phyloP scores from a whole-genome alignment of 1,140 invertebrate species.

The Drosophila burlai region DNA sequence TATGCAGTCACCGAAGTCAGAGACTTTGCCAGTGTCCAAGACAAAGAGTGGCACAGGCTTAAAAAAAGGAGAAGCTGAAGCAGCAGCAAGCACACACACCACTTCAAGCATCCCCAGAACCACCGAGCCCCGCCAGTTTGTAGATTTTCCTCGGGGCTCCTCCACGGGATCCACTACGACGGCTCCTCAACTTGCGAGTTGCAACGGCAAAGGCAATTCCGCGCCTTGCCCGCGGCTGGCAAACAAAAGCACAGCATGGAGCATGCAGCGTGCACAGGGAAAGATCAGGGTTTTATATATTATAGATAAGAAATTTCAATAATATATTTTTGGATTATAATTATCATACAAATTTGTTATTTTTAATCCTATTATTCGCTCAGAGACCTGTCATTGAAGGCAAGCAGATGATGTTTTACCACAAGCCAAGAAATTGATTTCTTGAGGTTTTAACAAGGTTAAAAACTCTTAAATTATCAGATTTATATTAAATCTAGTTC shows the following conservation, averaged over 20 bases:
- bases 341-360: no score
- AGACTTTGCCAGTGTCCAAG: slow-evolving; percentile 17
- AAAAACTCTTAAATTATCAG: background rate
- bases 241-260: slow-evolving; percentile 77
- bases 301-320: background rate
- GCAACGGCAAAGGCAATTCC: slow-evolving; percentile 45
- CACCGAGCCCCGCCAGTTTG: background rate
- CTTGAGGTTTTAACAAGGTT: background rate
- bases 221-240: slow-evolving; percentile 58
- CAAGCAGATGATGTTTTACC: background rate
- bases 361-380: background rate
- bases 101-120: slow-evolving; percentile 13
- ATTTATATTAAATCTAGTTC: background rate
- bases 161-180: slow-evolving; percentile 9
- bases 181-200: slow-evolving; percentile 19
- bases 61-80: background rate
- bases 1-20: slow-evolving; percentile 41
- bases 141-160: slow-evolving; percentile 1
- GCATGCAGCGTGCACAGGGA: slow-evolving; percentile 18
- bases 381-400: background rate
- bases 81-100: background rate
- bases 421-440: no score
- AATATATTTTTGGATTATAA: no score
- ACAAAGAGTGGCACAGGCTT: slow-evolving; percentile 24
- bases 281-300: no score